phyloP scores from a whole-genome alignment of 1,140 invertebrate species.

The Lerema accius region DNA sequence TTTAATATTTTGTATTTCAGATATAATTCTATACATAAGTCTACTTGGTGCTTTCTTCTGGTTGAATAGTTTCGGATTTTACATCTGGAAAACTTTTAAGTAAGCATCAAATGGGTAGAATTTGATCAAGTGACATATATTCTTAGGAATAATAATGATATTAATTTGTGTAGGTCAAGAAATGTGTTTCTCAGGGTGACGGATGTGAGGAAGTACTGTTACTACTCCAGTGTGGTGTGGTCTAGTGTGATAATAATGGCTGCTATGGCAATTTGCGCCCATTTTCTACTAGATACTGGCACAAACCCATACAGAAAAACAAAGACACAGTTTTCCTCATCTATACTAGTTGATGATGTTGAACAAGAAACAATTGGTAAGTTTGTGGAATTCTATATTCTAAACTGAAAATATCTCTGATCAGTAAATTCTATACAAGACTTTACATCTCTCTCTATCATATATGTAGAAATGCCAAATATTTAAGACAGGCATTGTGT shows the following conservation, averaged over 20 bases:
- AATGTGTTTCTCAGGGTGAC: slow-evolving; percentile 93
- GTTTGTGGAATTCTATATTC: slow-evolving; percentile 12
- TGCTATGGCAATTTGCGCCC: slow-evolving; percentile 89
- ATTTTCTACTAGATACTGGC: slow-evolving; percentile 89
- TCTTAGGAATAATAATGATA: slow-evolving; percentile 33
- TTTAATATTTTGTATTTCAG: slow-evolving; percentile 81
- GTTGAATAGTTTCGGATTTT: slow-evolving; percentile 92
- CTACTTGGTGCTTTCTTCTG: slow-evolving; percentile 91
- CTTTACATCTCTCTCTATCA: too few relatives aligned
- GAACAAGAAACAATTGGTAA: slow-evolving; percentile 87
- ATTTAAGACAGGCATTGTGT: too few relatives aligned
- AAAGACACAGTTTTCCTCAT: slow-evolving; percentile 66
- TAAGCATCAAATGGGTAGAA: slow-evolving; percentile 58
- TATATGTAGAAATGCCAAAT: too few relatives aligned
- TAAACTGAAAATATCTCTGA: too few relatives aligned
- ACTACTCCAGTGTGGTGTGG: slow-evolving; percentile 92
- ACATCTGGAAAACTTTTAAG: slow-evolving; percentile 93
- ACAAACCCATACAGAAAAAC: slow-evolving; percentile 80
- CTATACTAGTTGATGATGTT: slow-evolving; percentile 73
- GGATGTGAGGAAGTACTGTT: slow-evolving; percentile 92
- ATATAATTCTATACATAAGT: slow-evolving; percentile 89
- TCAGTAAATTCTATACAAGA: too few relatives aligned
- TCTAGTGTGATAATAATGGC: slow-evolving; percentile 87
- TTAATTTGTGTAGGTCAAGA: slow-evolving; percentile 84
- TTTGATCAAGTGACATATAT: slow-evolving; percentile 20